A percentile compares a stretch with the other conserved stretches of the same genome.
Evolutionary conservation across 1,140 invertebrate species (phyloP).

Genomic region (Drosophila arawakana): DNA sequence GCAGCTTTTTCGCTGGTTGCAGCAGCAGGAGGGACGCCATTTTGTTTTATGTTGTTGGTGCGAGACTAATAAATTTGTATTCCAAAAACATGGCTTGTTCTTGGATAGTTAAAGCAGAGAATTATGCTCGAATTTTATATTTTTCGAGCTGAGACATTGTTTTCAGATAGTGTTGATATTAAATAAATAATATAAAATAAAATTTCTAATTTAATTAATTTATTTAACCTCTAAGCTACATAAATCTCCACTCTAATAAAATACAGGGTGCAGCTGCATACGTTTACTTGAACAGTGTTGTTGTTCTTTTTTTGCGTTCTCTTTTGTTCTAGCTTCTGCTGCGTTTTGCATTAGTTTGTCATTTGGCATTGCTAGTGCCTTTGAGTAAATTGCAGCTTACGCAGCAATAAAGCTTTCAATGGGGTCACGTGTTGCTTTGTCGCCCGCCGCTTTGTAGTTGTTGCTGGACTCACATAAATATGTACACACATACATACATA

Average conservation of each 20-base stretch:
- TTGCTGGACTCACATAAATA: not conserved
- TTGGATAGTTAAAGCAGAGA: no score
- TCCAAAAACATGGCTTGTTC: no score
- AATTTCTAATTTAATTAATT: no score
- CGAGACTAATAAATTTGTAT: not conserved
- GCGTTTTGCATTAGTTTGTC: constrained; percentile 33
- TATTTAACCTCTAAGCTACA: no score
- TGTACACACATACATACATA: no score
- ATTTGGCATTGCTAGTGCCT: constrained; percentile 48
- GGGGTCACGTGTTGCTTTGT: constrained; percentile 53
- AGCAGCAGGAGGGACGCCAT: not conserved
- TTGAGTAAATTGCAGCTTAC: constrained; percentile 71
- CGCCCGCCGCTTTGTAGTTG: constrained; percentile 20
- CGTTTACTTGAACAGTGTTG: not conserved
- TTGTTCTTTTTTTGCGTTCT: not conserved
- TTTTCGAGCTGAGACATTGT: no score
- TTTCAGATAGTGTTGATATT: no score
- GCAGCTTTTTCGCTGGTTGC: not conserved
- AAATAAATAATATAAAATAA: no score
- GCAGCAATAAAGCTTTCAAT: constrained; percentile 57
- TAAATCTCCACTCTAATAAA: not conserved
- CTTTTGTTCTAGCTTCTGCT: constrained; percentile 6
- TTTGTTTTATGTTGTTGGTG: not conserved
- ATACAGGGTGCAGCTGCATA: not conserved
- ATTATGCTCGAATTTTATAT: no score